These are phyloP conservation scores for Tinamus guttatus DNA, from an alignment of 2,113 vertebrate genomes.

Conservation along the genomic window DNA sequence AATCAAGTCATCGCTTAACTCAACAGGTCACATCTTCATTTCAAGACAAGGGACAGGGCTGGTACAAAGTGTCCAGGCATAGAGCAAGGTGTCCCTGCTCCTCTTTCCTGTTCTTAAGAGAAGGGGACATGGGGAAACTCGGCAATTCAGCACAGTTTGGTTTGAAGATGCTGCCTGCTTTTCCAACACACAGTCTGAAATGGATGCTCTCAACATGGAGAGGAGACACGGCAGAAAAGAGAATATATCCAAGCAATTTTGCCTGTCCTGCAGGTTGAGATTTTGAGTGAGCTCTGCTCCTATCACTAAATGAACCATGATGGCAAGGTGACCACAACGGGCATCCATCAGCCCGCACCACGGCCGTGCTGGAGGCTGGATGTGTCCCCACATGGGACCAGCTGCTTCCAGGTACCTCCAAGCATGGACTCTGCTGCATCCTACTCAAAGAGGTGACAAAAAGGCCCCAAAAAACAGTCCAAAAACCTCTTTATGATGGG, in stretches of 20 bases:
- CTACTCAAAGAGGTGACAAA: not conserved
- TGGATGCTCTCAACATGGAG: accelerated
- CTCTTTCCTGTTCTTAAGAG: not conserved
- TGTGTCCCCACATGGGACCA: not conserved
- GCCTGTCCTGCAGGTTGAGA: not conserved
- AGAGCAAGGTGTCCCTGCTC: not conserved
- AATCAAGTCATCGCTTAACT: not conserved
- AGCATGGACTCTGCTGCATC: not conserved
- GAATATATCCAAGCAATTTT: not conserved
- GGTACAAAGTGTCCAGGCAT: accelerated
- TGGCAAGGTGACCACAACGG: accelerated
- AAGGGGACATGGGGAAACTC: not conserved
- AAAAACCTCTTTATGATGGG: not conserved
- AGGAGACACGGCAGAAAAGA: not conserved
- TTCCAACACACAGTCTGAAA: not conserved
- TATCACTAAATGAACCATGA: not conserved
- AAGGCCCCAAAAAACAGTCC: not conserved
- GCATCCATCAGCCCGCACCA: not conserved
- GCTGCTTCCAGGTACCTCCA: not conserved
- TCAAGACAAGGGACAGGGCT: not conserved
- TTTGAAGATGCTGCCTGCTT: not conserved
- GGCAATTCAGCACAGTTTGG: not conserved
- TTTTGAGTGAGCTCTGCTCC: not conserved
- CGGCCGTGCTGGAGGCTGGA: accelerated
- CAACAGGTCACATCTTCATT: not conserved